phyloP scores from a whole-genome alignment of 2,113 vertebrate species.

The Lagopus muta region DNA sequence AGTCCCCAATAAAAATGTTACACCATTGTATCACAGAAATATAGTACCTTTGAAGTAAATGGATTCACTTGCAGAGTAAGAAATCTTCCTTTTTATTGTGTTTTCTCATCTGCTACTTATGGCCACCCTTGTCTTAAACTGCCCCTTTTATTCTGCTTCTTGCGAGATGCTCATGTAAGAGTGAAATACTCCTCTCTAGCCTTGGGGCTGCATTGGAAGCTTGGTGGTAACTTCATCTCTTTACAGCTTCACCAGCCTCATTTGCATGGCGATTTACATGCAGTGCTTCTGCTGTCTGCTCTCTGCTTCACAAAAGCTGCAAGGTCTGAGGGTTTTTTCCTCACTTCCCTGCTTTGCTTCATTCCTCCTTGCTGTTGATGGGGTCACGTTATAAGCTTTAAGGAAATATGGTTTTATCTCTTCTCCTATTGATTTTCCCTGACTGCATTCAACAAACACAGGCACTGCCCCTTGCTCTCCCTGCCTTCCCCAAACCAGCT shows the following conservation, averaged over 20 bases:
- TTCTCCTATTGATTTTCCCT: background rate
- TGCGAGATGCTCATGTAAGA: background rate
- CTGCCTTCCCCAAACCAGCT: background rate
- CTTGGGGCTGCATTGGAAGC: constrained; percentile 2
- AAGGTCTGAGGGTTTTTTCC: background rate
- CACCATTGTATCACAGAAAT: constrained; percentile 12
- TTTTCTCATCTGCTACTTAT: background rate
- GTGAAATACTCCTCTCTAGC: constrained; percentile 30
- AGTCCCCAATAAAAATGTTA: constrained; percentile 56
- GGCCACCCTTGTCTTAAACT: constrained; percentile 29
- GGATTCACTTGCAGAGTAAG: constrained; percentile 13
- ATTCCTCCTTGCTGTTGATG: background rate
- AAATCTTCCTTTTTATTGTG: constrained; percentile 28
- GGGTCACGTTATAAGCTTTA: background rate
- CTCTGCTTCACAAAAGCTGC: background rate
- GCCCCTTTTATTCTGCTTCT: constrained; percentile 8
- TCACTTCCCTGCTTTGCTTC: background rate
- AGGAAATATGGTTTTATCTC: background rate
- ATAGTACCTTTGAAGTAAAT: constrained; percentile 49
- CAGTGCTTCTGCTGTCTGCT: background rate
- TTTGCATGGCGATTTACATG: constrained; percentile 52
- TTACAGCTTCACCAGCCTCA: constrained; percentile 31
- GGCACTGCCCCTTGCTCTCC: background rate
- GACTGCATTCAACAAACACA: background rate
- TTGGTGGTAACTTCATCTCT: background rate